Evolutionary conservation across 2,888 invertebrate species (phyloP), one percentile per base, ranked within the genome.

Genomic region (Malachius bipustulatus): DNA sequence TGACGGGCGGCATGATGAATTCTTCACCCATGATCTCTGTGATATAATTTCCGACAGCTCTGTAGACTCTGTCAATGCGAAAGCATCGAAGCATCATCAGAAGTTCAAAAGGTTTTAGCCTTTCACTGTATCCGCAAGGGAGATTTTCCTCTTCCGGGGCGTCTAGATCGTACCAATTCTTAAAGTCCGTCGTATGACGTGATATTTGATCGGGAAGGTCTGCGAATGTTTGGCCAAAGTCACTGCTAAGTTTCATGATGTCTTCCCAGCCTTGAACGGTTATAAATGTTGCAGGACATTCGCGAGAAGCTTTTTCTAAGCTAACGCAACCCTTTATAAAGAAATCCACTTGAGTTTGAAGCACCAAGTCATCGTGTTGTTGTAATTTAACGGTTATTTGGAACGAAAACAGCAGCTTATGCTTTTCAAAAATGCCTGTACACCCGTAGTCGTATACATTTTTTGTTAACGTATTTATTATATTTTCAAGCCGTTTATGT

Each of bases 391-490:
- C 75, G 40, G 85, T 77, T 66, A 93, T 89, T 75, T 89, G 88
- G 60, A 93, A 87, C 0, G 91, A 90, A 59, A 77, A 91, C 13
- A 93, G 65, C 16, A 93, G 64, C 57, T 93, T 91, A 65, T 93
- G 90, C 28, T 77, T 77, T 59, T 91, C 89, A 60, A 93, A 91
- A 46, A 91, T 84, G 34, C 91, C 81, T 14, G 85, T 89, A 51
- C 91, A 91, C 2, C 89, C 91, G 49, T 89, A 93, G 51, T 82
- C 82, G 52, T 91, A 93, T 0, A 93, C 79, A 53, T 83, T 89
- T 52, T 81, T 82, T 0, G 90, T 93, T 24, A 91, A 65, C 45
- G 78, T 84, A 34, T 76, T 77, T 41, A 89, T 82, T 38, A 93
- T 89, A 53, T 90, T 91, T 26, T 60, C 63, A 30, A 93, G 62